Percentiles rank a stretch among this genome's conserved stretches.
These are phyloP conservation scores for Leptura quadrifasciata DNA, from an alignment of 2,888 invertebrate genomes.

Conservation along the genomic window DNA sequence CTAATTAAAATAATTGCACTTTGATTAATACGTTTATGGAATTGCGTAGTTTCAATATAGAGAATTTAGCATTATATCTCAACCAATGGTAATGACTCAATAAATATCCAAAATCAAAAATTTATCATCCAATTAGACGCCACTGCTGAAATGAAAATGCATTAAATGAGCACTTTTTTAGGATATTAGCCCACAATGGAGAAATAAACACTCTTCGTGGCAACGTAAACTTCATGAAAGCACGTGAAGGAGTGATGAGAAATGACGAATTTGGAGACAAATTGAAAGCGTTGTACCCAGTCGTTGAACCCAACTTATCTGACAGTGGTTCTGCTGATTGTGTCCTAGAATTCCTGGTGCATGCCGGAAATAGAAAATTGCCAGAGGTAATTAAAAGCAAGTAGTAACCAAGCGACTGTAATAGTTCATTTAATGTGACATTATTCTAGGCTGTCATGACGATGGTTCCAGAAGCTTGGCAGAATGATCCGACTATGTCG, in stretches of 20 bases:
- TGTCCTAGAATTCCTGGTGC: constrained; percentile 96
- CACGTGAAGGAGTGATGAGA: constrained; percentile 98
- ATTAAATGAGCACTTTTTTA: constrained; percentile 40
- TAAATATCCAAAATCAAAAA: too few species aligned
- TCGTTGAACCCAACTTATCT: constrained; percentile 97
- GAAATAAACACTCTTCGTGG: constrained; percentile 99
- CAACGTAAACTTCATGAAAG: constrained; percentile 98
- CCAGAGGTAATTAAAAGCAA: constrained; percentile 80
- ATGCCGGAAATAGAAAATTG: constrained; percentile 92
- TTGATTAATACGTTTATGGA: too few species aligned
- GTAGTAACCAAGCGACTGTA: neutral
- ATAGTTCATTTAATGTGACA: constrained; percentile 19
- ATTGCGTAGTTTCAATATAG: too few species aligned
- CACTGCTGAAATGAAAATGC: neutral
- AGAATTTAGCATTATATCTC: too few species aligned
- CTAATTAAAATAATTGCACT: too few species aligned
- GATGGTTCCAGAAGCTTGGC: constrained; percentile 99
- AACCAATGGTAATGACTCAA: too few species aligned
- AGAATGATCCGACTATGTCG: constrained; percentile 94
- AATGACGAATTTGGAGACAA: constrained; percentile 89
- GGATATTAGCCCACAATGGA: constrained; percentile 97
- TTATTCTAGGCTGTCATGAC: constrained; percentile 92
- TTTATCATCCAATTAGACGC: too few species aligned
- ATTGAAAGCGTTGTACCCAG: constrained; percentile 93
- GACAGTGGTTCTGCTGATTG: constrained; percentile 99